Evolutionary conservation across 1,140 invertebrate species (phyloP).

Genomic region (Plodia interpunctella): DNA sequence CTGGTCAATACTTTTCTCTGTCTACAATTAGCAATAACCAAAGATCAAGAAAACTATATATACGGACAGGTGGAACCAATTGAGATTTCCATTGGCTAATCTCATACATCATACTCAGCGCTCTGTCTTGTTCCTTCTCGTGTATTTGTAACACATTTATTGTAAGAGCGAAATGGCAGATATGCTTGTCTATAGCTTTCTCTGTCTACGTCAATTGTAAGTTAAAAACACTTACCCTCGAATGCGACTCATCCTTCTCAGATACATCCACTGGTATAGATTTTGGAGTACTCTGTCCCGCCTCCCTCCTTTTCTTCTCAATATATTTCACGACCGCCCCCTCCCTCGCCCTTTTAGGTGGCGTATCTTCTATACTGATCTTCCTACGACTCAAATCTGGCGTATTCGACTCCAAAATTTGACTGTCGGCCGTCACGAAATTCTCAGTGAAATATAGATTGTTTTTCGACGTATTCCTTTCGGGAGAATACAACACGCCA

Average conservation of each 20-base stretch:
- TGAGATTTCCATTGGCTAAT: too few species aligned
- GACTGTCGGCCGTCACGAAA: slow-evolving; percentile 48
- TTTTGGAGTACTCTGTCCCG: slow-evolving; percentile 47
- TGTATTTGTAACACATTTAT: too few species aligned
- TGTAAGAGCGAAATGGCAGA: too few species aligned
- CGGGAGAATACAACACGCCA: slow-evolving; percentile 47
- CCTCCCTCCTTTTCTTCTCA: slow-evolving; percentile 26
- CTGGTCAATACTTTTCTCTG: too few species aligned
- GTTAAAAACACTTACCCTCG: slow-evolving; percentile 52
- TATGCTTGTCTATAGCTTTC: too few species aligned
- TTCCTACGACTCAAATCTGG: slow-evolving; percentile 45
- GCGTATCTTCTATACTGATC: slow-evolving; percentile 15
- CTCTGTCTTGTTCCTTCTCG: too few species aligned
- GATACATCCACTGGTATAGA: slow-evolving; percentile 21
- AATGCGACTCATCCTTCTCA: slow-evolving; percentile 37
- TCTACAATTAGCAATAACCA: too few species aligned
- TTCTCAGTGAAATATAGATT: slow-evolving; percentile 60
- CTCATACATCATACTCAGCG: too few species aligned
- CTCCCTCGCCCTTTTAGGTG: slow-evolving; percentile 23
- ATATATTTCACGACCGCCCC: slow-evolving; percentile 38
- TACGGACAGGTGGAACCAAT: too few species aligned
- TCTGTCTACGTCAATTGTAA: too few species aligned
- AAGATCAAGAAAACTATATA: too few species aligned
- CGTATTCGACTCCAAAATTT: slow-evolving; percentile 42
- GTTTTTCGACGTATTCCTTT: slow-evolving; percentile 61